A percentile compares a stretch with the other conserved stretches of the same genome.
Evolutionary conservation across 2,113 vertebrate genomes (phyloP).

Genomic region (Murina feae): DNA sequence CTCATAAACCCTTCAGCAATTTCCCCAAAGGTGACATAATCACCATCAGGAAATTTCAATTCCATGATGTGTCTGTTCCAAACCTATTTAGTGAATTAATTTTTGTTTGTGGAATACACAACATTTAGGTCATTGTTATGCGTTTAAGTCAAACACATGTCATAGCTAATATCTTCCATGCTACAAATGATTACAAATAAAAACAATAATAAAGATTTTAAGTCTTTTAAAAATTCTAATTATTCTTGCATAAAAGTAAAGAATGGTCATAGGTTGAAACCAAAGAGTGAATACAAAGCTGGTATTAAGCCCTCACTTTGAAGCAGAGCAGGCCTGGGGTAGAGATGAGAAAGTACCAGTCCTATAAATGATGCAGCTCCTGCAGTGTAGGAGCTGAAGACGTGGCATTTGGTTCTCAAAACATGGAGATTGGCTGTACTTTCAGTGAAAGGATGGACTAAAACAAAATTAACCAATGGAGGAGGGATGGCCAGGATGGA

Average conservation of each 20-base stretch:
- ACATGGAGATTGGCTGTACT: neutral
- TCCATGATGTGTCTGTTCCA: neutral
- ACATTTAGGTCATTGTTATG: neutral
- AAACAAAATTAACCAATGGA: neutral
- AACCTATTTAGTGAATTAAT: neutral
- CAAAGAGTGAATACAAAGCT: neutral
- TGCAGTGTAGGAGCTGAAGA: neutral
- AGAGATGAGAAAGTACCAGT: neutral
- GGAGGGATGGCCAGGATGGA: neutral
- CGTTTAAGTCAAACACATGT: neutral
- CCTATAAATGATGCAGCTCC: neutral
- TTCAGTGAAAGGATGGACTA: neutral
- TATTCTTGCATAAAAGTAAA: neutral
- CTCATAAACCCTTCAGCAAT: neutral
- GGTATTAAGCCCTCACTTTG: neutral
- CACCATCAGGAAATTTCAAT: neutral
- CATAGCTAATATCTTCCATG: neutral
- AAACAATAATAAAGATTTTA: neutral
- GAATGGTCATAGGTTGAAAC: neutral
- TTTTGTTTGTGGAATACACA: neutral
- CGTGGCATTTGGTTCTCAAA: neutral
- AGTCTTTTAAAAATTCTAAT: neutral
- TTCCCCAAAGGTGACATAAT: neutral
- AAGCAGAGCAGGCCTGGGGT: neutral
- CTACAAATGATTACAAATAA: neutral